These are phyloP conservation scores for Philhelius pedissequus DNA, from an alignment of 2,888 invertebrate species.

Conservation along the genomic window DNA sequence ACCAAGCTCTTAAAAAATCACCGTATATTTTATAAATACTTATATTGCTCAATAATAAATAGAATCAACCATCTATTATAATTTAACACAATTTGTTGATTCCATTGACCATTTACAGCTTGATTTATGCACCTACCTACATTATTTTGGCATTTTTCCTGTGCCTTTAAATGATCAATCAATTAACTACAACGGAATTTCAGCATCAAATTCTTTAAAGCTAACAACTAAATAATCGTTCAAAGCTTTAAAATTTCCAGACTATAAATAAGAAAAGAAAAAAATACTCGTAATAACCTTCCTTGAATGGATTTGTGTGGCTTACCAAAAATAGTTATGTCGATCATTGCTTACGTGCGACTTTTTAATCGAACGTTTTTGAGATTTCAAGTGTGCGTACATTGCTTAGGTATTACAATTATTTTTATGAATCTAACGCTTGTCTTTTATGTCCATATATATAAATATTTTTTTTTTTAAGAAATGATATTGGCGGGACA, in stretches of 20 bases:
- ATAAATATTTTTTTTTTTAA: background rate
- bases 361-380: conserved; percentile 16
- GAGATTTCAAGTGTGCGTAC: conserved; percentile 46
- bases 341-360: conserved; percentile 50
- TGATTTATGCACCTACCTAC: background rate
- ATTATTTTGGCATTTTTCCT: background rate
- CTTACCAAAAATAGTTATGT: conserved; percentile 49
- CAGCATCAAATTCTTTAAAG: conserved; percentile 40
- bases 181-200: conserved; percentile 47
- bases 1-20: too few species aligned
- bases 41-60: background rate
- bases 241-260: conserved; percentile 4
- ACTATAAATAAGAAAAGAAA: background rate
- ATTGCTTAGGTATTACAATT: background rate
- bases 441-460: background rate
- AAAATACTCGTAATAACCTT: conserved; percentile 27
- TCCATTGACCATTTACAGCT: background rate
- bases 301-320: conserved; percentile 22
- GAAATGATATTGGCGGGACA: conserved; percentile 11
- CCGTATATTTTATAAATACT: too few species aligned
- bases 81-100: background rate
- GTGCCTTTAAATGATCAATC: conserved; percentile 40
- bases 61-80: background rate
- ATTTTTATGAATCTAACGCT: background rate
- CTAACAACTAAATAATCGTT: conserved; percentile 57